A percentile compares a stretch with the other conserved stretches of the same genome.
Evolutionary conservation across 1,140 invertebrate species (phyloP).

Genomic region (Proctacanthus coquilletti): DNA sequence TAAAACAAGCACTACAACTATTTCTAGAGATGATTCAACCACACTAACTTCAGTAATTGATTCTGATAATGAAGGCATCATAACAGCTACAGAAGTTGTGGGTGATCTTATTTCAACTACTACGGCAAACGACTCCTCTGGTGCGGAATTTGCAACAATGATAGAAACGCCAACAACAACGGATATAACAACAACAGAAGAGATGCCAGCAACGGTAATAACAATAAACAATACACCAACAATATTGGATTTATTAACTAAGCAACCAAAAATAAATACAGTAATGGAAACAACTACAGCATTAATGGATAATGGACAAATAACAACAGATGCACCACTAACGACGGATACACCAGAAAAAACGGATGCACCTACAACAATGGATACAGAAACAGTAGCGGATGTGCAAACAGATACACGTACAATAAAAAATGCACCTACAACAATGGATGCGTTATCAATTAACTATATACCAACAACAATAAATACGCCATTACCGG

Average conservation of each 20-base stretch:
- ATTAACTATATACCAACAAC: too few relatives aligned
- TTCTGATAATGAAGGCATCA: not conserved
- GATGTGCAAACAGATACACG: too few relatives aligned
- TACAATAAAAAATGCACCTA: too few relatives aligned
- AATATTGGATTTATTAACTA: too few relatives aligned
- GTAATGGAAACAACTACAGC: not conserved
- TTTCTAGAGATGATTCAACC: not conserved
- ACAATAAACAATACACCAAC: too few relatives aligned
- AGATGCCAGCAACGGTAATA: not conserved
- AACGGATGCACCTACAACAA: slow-evolving; percentile 9
- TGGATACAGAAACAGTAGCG: slow-evolving; percentile 7
- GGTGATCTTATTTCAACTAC: not conserved
- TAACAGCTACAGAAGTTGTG: not conserved
- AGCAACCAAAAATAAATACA: too few relatives aligned
- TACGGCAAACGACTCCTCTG: too few relatives aligned
- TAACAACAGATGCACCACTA: not conserved
- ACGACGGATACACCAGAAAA: not conserved
- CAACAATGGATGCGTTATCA: too few relatives aligned
- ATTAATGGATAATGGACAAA: not conserved
- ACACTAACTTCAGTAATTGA: not conserved
- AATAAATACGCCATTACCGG: too few relatives aligned
- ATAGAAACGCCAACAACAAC: not conserved
- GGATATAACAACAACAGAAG: slow-evolving; percentile 1
- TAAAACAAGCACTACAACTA: not conserved
- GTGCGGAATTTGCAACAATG: slow-evolving; percentile 1